A percentile compares a stretch with the other conserved stretches of the same genome.
Conservation (phyloP, 2,888 invertebrate genomes). For the Ichneumon xanthorius region DNA sequence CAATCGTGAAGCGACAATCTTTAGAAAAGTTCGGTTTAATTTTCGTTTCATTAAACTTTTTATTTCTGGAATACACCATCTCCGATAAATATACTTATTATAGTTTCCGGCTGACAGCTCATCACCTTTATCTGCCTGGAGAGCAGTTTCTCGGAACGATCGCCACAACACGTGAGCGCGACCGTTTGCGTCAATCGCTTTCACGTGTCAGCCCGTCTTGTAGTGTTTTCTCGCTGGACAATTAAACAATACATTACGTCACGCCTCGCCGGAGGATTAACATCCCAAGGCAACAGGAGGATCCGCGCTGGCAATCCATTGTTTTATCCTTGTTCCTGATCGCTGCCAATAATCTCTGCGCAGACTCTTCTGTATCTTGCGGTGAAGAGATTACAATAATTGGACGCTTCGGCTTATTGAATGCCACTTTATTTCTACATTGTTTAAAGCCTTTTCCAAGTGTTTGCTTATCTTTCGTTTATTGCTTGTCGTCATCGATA, state of each 20-base stretch:
- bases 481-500: too few species aligned
- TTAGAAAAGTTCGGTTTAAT: conserved; percentile 6
- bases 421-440: too few species aligned
- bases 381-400: too few species aligned
- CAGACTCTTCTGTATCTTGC: too few species aligned
- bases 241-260: conserved; percentile 68
- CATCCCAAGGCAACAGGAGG: too few species aligned
- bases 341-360: too few species aligned
- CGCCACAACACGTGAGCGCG: conserved; percentile 30
- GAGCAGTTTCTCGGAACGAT: too few species aligned
- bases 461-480: too few species aligned
- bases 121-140: conserved; percentile 67
- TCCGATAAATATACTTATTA: conserved; percentile 30
- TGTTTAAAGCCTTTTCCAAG: too few species aligned
- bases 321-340: too few species aligned
- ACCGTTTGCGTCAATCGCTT: conserved; percentile 35
- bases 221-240: conserved; percentile 38
- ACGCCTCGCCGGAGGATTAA: conserved; percentile 27
- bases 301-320: too few species aligned
- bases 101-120: conserved; percentile 50
- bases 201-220: conserved; percentile 8
- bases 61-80: conserved; percentile 20
- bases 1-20: neutral
- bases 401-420: too few species aligned
- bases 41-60: conserved; percentile 9